Conservation (phyloP, 2,113 vertebrate species). For the Myotis yumanensis region DNA sequence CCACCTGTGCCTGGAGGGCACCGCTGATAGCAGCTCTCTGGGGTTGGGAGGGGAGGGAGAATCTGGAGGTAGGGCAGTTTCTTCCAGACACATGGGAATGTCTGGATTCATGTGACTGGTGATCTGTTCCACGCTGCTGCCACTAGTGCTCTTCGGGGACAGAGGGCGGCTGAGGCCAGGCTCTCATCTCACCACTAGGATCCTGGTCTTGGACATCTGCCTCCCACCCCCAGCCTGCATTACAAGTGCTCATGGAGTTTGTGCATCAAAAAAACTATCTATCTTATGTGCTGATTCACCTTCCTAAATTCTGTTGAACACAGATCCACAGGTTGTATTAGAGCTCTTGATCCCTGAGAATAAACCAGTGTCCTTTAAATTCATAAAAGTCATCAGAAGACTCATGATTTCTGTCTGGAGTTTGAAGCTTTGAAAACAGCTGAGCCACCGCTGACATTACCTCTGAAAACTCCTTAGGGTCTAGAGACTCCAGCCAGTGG, state of each 20-base stretch:
- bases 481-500: not conserved
- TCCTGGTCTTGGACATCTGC: no score
- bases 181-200: not conserved
- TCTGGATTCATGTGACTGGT: not conserved
- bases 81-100: not conserved
- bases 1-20: no score
- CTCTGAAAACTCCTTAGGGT: not conserved
- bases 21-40: no score
- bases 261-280: not conserved
- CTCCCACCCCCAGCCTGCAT: not conserved
- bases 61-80: not conserved
- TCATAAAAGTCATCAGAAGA: not conserved
- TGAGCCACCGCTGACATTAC: fast-evolving
- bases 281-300: not conserved
- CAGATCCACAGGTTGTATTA: not conserved
- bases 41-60: no score
- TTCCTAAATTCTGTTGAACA: not conserved
- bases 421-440: fast-evolving
- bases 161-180: not conserved
- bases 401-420: not conserved
- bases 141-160: not conserved
- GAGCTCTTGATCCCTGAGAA: not conserved
- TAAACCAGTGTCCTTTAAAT: no score
- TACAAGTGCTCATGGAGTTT: not conserved
- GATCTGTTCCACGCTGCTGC: not conserved